Evolutionary conservation across 2,888 invertebrate genomes (phyloP).

Genomic region (Ommatoiulus sabulosus): DNA sequence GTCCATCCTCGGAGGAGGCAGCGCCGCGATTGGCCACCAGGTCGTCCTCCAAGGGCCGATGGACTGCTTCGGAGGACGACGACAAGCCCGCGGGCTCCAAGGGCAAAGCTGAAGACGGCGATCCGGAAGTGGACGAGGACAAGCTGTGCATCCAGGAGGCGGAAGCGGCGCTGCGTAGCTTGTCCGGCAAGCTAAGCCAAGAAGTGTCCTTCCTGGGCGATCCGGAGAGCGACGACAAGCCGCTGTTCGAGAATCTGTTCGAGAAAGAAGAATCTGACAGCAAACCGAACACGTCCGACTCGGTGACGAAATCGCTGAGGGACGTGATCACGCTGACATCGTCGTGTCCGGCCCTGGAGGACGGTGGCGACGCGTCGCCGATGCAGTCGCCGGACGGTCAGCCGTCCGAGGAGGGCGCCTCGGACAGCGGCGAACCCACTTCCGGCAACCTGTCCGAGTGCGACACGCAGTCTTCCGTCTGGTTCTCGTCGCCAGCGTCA

Average conservation of each 20-base stretch:
- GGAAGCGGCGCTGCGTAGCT: constrained; percentile 85
- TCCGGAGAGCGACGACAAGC: constrained; percentile 65
- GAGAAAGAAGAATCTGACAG: constrained; percentile 60
- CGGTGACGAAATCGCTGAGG: constrained; percentile 61
- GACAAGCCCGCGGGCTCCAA: not conserved
- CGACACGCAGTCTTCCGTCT: constrained; percentile 57
- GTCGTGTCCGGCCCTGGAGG: constrained; percentile 60
- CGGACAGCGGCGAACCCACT: not conserved
- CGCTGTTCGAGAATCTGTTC: constrained; percentile 65
- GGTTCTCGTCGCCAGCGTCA: constrained; percentile 56
- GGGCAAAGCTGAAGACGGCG: not conserved
- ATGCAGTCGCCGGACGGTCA: constrained; percentile 46
- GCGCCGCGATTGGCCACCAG: constrained; percentile 4
- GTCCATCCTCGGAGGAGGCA: not conserved
- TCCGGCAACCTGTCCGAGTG: constrained; percentile 55
- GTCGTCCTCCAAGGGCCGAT: constrained; percentile 11
- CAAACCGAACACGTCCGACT: constrained; percentile 59
- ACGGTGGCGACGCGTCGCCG: constrained; percentile 52
- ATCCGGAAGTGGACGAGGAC: constrained; percentile 73
- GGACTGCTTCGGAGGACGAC: constrained; percentile 23
- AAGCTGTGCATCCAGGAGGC: constrained; percentile 83
- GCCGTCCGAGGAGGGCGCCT: not conserved
- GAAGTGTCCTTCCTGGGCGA: constrained; percentile 58
- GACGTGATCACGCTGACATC: constrained; percentile 61
- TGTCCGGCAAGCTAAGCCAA: constrained; percentile 85